Base-by-base conservation (phyloP, 2,888 invertebrate species). In the Drosophila leonis region DNA sequence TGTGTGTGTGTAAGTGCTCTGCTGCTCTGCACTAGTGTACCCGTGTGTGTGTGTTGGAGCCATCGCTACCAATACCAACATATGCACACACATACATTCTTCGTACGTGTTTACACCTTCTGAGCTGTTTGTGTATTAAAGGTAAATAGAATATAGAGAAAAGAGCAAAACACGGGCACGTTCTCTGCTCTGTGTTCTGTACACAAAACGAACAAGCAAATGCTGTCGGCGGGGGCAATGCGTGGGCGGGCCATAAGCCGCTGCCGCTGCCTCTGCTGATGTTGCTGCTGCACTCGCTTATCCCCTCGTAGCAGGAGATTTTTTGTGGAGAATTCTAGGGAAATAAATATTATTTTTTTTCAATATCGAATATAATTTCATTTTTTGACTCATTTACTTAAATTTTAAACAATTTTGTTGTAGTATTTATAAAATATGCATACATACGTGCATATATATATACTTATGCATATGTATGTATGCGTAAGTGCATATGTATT, bases 121-220 rank as follows among this genome's bases (percentile, higher is more conserved):
- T 72, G 79, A 70, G 78, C 76, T 81, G 81, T 81, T 79, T 79
- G 75, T 75, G 68, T 73, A 78, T 77, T 76, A 66, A 81, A 84
- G 84, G 84, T 84, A 84, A 84, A 84, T 84, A 85, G 74, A 85
- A 80, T 80, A 81, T 65, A 73, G 39, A 65, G 42, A 76, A 74
- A 85, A 82, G 81, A 70, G 75, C 73, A 72, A 68, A 78, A 72
- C 73, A 79, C 73, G 54, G 66, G 67, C 80, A 80, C 61, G 65
- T 69, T 78, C 65, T 57, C 61, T 31, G 31, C 18, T n/a, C 48
- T 55, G 54, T 68, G 65, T 49, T 54, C 61, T 66, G 57, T 68
- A 62, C 48, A 66, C 51, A 72, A 66, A 65, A 66, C 59, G 56
- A 78, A 78, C 78, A 78, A 77, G 65, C 70, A 63, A 70, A 77